These are phyloP conservation scores for Chrysolina americana DNA, from an alignment of 2,888 invertebrate species.

Conservation along the genomic window DNA sequence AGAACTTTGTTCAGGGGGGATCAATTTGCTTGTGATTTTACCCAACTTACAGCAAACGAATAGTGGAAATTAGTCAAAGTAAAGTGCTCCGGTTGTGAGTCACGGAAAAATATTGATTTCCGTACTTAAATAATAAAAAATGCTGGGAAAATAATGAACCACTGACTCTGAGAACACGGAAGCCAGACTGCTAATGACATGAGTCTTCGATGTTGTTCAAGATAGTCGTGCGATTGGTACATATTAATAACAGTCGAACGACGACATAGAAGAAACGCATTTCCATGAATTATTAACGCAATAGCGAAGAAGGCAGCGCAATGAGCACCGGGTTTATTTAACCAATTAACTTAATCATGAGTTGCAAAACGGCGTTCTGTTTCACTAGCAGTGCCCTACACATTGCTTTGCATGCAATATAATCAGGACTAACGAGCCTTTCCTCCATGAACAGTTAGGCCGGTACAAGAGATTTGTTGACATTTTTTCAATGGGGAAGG, in stretches of 20 bases:
- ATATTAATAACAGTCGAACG: neutral
- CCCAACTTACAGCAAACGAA: too few relatives aligned
- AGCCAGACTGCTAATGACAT: neutral
- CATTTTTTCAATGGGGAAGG: slow-evolving; percentile 14
- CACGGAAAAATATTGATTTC: too few relatives aligned
- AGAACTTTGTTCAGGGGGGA: too few relatives aligned
- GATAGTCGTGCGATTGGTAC: neutral
- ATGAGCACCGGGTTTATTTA: slow-evolving; percentile 1
- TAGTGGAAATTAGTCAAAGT: too few relatives aligned
- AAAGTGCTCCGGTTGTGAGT: too few relatives aligned
- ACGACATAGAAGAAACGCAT: slow-evolving; percentile 5
- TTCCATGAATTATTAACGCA: slow-evolving; percentile 7
- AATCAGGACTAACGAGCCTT: slow-evolving; percentile 19
- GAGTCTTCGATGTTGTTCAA: neutral
- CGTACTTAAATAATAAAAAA: too few relatives aligned
- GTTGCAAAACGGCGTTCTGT: slow-evolving; percentile 22
- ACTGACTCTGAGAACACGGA: neutral
- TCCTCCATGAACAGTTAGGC: slow-evolving; percentile 7
- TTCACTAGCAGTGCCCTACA: slow-evolving; percentile 1
- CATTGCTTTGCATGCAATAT: slow-evolving; percentile 11
- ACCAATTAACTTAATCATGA: slow-evolving; percentile 20
- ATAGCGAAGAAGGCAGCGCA: neutral
- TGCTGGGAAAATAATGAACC: too few relatives aligned
- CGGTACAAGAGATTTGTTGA: slow-evolving; percentile 11
- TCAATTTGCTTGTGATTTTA: too few relatives aligned